Evolutionary conservation across 2,113 vertebrate species (phyloP), one percentile per base, ranked within the genome.

Genomic region (Epinephelus cyanopodus): DNA sequence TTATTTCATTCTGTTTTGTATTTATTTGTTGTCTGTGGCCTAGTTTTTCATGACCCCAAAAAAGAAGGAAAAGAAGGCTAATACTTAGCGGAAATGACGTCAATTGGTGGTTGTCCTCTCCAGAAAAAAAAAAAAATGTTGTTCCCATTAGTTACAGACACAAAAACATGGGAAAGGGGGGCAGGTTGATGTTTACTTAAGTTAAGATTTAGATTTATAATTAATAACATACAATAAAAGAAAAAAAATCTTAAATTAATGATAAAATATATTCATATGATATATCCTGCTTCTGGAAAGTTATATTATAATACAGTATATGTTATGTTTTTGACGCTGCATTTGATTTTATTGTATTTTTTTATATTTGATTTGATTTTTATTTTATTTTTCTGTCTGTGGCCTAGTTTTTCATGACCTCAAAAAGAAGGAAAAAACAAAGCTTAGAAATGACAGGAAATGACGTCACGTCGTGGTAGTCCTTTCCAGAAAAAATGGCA

Each of bases 401-500:
- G 69, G 6, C 79, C 75, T 76, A 74, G 17, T 80, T 90, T 80
- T 12, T 72, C 27, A 23, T 69, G 82, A 83, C 77, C 74, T 84
- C 19, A 25, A 73, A 79, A 68, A 25, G 33, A 42, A 50, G 19
- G 27, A 5, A 42, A 19, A 13, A 53, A 48, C 6, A 39, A 8
- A 61, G 5, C 13, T 5, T 1, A 14, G 23, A 7, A 21, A 9
- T 23, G 13, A 18, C 77, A 88, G 93, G 92, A 94, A 83, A 29
- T 91, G 85, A 92, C 92, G 90, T 86, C 18, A 5, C 0, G 3
- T 63, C 85, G 12, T 84, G 71, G 68, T 85, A 86, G 90, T 85
- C 83, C 90, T 90, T 91, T 94, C 87, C 92, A 93, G 91, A 94
- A 96, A 95, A 96, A 96, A 97, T 97, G 97, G 96, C 97, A 87